These are phyloP conservation scores for Heliocidaris erythrogramma DNA, from an alignment of 35 echinoderm and acorn worm species.

Conservation along the genomic window DNA sequence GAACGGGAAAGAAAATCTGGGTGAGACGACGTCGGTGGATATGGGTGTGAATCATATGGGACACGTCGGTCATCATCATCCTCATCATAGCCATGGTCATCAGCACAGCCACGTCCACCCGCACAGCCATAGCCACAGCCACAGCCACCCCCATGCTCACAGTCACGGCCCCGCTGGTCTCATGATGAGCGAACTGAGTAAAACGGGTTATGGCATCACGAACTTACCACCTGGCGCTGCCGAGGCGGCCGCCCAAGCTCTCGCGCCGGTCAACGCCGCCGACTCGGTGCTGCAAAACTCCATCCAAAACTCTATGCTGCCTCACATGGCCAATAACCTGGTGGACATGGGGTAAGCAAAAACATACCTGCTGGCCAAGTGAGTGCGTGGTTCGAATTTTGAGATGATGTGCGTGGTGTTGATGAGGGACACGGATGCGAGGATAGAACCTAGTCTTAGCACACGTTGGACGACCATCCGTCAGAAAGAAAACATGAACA, in stretches of 20 bases:
- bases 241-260: slow-evolving; percentile 33
- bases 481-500: not conserved
- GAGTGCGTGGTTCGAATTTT: slow-evolving; percentile 35
- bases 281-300: slow-evolving; percentile 77
- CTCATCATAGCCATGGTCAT: slow-evolving; percentile 35
- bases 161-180: slow-evolving; percentile 38
- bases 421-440: not conserved
- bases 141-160: slow-evolving; percentile 10
- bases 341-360: slow-evolving; percentile 67
- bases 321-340: slow-evolving; percentile 69
- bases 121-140: slow-evolving; percentile 34
- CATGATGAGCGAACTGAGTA: slow-evolving; percentile 53
- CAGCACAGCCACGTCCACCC: slow-evolving; percentile 35
- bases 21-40: slow-evolving; percentile 28
- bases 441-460: not conserved
- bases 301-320: slow-evolving; percentile 71
- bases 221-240: slow-evolving; percentile 43
- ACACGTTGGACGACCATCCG: not conserved
- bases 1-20: slow-evolving; percentile 72
- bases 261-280: slow-evolving; percentile 58
- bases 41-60: slow-evolving; percentile 18
- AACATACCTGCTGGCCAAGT: slow-evolving; percentile 2
- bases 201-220: slow-evolving; percentile 48
- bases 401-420: slow-evolving; percentile 33
- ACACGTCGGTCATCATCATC: slow-evolving; percentile 32